phyloP scores from a whole-genome alignment of 2,113 vertebrate genomes.

The Zosterops japonicus region DNA sequence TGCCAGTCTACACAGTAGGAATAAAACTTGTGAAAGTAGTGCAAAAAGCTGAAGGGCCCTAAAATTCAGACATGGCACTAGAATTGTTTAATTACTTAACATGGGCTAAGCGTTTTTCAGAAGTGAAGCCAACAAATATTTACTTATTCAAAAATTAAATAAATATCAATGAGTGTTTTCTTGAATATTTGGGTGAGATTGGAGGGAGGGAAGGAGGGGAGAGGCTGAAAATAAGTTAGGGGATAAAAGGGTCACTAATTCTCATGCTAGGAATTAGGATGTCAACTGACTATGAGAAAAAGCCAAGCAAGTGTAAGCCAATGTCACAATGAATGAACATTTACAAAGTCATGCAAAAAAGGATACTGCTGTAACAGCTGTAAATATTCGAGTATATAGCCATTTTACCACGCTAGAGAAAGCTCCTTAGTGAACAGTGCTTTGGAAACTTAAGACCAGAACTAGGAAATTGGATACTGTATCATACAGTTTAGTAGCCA shows the following conservation, averaged over 20 bases:
- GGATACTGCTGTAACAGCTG: constrained; percentile 82
- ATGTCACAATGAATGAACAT: constrained; percentile 86
- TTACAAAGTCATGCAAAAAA: constrained; percentile 88
- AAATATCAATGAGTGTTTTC: constrained; percentile 27
- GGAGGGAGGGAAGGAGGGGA: not conserved
- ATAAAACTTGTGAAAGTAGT: constrained; percentile 65
- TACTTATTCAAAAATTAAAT: constrained; percentile 48
- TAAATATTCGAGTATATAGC: constrained; percentile 99
- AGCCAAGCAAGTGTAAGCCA: constrained; percentile 94
- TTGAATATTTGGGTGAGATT: constrained; percentile 18
- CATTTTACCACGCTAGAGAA: constrained; percentile 55
- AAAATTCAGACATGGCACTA: constrained; percentile 63
- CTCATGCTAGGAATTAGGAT: constrained; percentile 81
- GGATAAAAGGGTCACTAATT: constrained; percentile 75
- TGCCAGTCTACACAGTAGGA: constrained; percentile 69
- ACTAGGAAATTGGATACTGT: not conserved
- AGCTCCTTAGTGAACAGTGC: not conserved
- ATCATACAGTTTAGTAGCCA: not conserved
- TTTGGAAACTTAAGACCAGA: constrained; percentile 5
- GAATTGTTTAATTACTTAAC: constrained; percentile 33
- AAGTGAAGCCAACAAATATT: constrained; percentile 61
- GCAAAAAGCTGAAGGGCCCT: constrained; percentile 69
- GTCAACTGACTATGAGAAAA: constrained; percentile 83
- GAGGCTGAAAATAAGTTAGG: constrained; percentile 70
- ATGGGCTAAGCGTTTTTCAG: not conserved